Conservation (phyloP, 2,797 vertebrate species). For the Brachymystax lenok region DNA sequence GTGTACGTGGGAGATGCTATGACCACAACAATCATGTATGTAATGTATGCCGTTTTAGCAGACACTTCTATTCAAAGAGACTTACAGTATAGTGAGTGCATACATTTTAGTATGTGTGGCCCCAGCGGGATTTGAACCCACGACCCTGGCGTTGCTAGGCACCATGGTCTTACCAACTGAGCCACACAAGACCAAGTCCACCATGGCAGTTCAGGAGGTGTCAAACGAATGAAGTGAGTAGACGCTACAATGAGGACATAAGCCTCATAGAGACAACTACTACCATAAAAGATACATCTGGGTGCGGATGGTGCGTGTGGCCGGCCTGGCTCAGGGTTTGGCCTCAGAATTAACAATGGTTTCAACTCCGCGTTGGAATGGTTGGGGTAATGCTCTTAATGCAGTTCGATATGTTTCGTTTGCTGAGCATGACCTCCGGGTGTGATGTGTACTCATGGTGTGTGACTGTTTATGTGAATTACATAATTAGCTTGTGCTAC, state of each 20-base stretch:
- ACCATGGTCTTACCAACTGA: neutral
- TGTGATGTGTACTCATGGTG: neutral
- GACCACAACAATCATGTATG: neutral
- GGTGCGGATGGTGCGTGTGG: conserved; percentile 59
- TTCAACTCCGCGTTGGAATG: conserved; percentile 33
- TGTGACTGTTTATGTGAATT: neutral
- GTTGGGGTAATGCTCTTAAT: conserved; percentile 1
- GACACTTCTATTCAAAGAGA: neutral
- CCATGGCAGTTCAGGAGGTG: neutral
- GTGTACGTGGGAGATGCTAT: too few species aligned
- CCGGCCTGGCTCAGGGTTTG: conserved; percentile 62
- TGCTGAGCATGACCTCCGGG: conserved; percentile 7
- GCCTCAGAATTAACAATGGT: conserved; percentile 38
- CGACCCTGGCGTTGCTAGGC: neutral
- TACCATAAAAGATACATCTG: conserved; percentile 66
- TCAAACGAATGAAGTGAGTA: neutral
- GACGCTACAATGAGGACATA: neutral
- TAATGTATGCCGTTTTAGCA: neutral
- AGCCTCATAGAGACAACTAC: conserved; percentile 23
- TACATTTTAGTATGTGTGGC: neutral
- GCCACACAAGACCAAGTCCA: neutral
- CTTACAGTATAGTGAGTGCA: neutral
- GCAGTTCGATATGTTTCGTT: neutral
- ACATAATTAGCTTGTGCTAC: neutral
- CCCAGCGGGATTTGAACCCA: neutral